Percentiles rank a stretch among this genome's conserved stretches.
phyloP scores from a whole-genome alignment of 2,113 vertebrate species.

The Sakesphorus luctuosus region DNA sequence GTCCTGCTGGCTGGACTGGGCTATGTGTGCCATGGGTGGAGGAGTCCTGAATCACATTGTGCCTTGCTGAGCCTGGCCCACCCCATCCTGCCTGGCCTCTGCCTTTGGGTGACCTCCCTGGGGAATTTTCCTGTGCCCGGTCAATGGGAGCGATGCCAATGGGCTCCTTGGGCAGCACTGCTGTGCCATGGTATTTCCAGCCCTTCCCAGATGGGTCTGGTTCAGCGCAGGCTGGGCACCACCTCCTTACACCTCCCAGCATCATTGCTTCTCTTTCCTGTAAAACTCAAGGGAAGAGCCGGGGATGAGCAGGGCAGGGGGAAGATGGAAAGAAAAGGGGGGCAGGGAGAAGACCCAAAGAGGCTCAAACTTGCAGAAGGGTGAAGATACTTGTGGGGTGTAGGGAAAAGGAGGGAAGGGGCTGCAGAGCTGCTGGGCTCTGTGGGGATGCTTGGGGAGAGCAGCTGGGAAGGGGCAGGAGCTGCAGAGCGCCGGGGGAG shows the following conservation, averaged over 20 bases:
- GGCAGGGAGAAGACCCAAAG: no score
- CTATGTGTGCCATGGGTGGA: neutral
- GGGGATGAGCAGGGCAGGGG: accelerated
- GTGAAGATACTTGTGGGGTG: neutral
- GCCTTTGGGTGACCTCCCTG: neutral
- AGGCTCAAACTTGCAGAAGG: neutral
- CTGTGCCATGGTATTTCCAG: accelerated
- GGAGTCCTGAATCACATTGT: accelerated
- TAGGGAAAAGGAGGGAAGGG: neutral
- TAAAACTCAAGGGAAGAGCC: neutral
- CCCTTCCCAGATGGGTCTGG: accelerated
- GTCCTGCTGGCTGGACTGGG: neutral
- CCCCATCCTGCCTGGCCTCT: neutral
- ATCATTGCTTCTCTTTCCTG: accelerated
- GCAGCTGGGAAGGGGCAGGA: neutral
- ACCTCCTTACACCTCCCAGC: accelerated
- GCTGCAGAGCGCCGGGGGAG: neutral
- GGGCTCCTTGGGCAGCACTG: neutral
- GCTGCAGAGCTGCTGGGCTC: neutral
- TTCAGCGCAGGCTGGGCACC: neutral
- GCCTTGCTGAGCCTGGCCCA: neutral
- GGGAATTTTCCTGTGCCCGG: accelerated
- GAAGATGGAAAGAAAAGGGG: neutral
- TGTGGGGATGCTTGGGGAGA: neutral
- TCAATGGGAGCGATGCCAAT: accelerated